A percentile compares a stretch with the other conserved stretches of the same genome.
Evolutionary conservation across 2,888 invertebrate genomes (phyloP).

Genomic region (Caenorhabditis sinica): DNA sequence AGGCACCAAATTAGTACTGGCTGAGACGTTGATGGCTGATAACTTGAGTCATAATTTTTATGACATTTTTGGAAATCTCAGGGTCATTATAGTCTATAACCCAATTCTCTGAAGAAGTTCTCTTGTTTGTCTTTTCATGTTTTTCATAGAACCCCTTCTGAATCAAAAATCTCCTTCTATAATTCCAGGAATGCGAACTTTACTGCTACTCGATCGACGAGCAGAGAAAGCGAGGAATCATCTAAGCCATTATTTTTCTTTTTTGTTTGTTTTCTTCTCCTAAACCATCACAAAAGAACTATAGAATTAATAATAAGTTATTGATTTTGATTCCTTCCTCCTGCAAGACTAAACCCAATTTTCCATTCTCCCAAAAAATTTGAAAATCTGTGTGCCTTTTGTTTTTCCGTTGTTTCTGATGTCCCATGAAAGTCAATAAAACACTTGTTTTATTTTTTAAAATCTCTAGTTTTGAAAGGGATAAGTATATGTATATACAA

Average conservation of each 20-base stretch:
- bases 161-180: not conserved
- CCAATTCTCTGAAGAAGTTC: no score
- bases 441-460: not conserved
- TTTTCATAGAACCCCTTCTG: not conserved
- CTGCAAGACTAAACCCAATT: not conserved
- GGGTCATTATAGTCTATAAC: no score
- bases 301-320: conserved; percentile 50
- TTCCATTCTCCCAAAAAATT: conserved; percentile 7
- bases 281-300: no score
- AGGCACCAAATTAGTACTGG: no score
- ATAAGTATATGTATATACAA: conserved; percentile 20
- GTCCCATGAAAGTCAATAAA: not conserved
- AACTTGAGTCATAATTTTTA: no score
- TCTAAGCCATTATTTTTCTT: conserved; percentile 66
- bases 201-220: conserved; percentile 83
- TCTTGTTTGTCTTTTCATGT: no score
- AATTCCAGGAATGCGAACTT: conserved; percentile 81
- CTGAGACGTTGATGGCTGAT: no score
- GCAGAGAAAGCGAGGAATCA: conserved; percentile 82
- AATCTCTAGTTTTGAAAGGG: not conserved
- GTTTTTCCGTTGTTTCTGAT: not conserved
- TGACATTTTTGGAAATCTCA: no score
- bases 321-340: not conserved
- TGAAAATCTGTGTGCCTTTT: not conserved
- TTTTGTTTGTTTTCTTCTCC: not conserved